phyloP scores from a whole-genome alignment of 1,140 invertebrate species.

The Diorhabda carinulata region DNA sequence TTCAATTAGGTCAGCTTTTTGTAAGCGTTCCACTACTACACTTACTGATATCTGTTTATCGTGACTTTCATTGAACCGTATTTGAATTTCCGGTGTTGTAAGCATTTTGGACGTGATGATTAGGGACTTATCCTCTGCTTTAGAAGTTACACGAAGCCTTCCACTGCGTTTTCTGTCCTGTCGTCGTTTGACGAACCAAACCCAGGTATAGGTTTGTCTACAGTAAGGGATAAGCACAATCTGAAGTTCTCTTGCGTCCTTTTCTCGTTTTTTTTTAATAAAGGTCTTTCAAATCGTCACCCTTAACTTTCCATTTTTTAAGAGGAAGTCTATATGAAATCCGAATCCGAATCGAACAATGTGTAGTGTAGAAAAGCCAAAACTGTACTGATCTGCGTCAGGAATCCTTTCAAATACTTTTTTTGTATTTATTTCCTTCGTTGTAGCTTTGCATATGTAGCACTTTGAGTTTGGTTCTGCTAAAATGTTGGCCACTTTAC shows the following conservation, averaged over 20 bases:
- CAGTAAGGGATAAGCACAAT: constrained; percentile 29
- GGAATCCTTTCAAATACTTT: constrained; percentile 4
- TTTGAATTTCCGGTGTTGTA: too few species aligned
- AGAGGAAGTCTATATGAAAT: constrained; percentile 15
- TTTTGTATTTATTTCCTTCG: constrained; percentile 31
- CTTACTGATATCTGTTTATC: too few species aligned
- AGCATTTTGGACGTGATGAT: too few species aligned
- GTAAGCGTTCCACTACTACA: too few species aligned
- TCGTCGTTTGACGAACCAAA: constrained; percentile 44
- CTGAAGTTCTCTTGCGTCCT: constrained; percentile 18
- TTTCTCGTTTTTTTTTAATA: constrained; percentile 11
- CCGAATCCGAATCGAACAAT: constrained; percentile 12
- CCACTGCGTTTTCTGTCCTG: constrained; percentile 31
- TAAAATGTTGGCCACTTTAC: constrained; percentile 46
- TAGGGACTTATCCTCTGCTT: too few species aligned
- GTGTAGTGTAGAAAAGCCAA: constrained; percentile 17
- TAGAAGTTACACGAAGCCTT: too few species aligned
- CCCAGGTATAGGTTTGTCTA: constrained; percentile 41
- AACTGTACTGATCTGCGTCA: constrained; percentile 6
- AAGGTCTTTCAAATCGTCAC: constrained; percentile 6
- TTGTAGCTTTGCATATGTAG: constrained; percentile 31
- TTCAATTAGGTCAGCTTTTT: too few species aligned
- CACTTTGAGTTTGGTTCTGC: constrained; percentile 32
- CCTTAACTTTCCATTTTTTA: neutral
- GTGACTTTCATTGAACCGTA: too few species aligned